Conservation (phyloP, 2,113 vertebrate genomes). For the Phasianus colchicus region DNA sequence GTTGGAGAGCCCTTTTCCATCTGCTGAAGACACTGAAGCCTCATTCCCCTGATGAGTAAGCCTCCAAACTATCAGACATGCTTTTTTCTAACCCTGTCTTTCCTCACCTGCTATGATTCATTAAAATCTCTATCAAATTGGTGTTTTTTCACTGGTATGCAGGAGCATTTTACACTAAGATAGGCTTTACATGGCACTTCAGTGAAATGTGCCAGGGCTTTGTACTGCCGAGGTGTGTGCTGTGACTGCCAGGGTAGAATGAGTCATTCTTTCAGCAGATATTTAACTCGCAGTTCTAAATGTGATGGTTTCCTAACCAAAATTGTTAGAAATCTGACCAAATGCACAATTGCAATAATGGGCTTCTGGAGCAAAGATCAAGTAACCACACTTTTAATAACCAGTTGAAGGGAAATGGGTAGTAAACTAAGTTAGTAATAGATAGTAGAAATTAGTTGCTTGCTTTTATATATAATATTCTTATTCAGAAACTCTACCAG, state of each 20-base stretch:
- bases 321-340: background rate
- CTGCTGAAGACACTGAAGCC: background rate
- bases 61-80: rapidly evolving
- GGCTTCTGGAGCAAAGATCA: background rate
- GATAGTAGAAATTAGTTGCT: background rate
- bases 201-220: background rate
- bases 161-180: background rate
- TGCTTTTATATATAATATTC: background rate
- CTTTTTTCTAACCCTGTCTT: background rate
- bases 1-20: background rate
- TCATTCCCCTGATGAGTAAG: background rate
- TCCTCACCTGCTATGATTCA: background rate
- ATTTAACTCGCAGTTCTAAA: background rate
- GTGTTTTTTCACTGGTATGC: background rate
- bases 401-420: background rate
- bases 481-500: background rate
- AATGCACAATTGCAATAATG: background rate
- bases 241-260: background rate
- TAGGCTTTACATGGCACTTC: background rate
- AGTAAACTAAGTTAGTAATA: background rate
- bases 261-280: background rate
- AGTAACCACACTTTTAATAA: background rate
- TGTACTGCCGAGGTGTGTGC: background rate
- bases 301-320: background rate
- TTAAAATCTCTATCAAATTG: background rate